These are phyloP conservation scores for Caenorhabditis remanei DNA, from an alignment of 1,140 invertebrate genomes.

Conservation along the genomic window DNA sequence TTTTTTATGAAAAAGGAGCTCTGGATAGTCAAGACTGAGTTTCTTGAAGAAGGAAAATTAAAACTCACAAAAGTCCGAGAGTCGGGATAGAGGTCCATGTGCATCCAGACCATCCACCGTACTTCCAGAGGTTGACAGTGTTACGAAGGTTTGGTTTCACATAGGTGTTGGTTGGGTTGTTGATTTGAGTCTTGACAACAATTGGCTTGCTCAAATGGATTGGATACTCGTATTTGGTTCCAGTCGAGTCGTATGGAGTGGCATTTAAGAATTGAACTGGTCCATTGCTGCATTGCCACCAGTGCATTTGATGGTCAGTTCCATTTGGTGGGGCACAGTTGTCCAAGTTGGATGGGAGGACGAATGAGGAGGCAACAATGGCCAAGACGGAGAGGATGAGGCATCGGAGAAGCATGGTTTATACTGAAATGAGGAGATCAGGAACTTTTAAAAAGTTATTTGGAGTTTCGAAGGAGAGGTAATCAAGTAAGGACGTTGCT, in stretches of 20 bases:
- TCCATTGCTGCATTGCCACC: constrained; percentile 20
- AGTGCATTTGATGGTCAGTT: constrained; percentile 34
- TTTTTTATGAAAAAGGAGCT: not conserved
- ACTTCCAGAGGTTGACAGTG: constrained; percentile 52
- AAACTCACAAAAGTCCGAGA: constrained; percentile 46
- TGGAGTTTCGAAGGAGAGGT: too few species aligned
- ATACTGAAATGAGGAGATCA: not conserved
- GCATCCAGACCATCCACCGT: constrained; percentile 35
- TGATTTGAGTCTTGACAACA: constrained; percentile 52
- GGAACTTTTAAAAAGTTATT: too few species aligned
- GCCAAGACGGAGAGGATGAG: not conserved
- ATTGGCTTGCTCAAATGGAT: constrained; percentile 53
- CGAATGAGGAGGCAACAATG: not conserved
- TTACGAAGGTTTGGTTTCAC: constrained; percentile 15
- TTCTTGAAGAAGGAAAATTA: not conserved
- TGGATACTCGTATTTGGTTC: constrained; percentile 52
- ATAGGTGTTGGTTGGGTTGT: constrained; percentile 24
- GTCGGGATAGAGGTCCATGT: constrained; percentile 51
- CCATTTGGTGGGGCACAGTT: constrained; percentile 43
- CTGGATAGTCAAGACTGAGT: too few species aligned
- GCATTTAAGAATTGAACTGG: constrained; percentile 51
- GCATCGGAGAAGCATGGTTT: constrained; percentile 25
- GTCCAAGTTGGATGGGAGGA: constrained; percentile 9
- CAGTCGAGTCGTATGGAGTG: constrained; percentile 50
- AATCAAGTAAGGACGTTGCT: too few species aligned